Evolutionary conservation across 2,888 invertebrate genomes (phyloP), one percentile per base, ranked within the genome.

Genomic region (Oscheius onirici): DNA sequence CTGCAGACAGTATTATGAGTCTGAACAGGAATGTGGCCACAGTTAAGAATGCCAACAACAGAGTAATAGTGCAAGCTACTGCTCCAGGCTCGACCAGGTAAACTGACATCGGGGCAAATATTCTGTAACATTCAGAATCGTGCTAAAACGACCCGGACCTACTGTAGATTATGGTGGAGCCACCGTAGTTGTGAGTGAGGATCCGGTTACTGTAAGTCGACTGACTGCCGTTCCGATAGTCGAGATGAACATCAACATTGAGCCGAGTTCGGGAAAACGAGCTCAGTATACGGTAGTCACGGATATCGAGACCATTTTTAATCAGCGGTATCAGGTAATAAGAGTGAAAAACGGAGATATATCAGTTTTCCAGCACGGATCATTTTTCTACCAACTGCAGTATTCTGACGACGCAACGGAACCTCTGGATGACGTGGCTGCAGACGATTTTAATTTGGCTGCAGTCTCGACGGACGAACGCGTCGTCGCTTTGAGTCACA

Each of bases 391-490:
- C 17, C 69, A 75, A 55, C 75, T 84, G 15, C 74, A 74, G 41
- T 84, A 82, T 65, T 81, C 83, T 1, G 84, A 84, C 69, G 80
- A 74, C 57, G 74, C 81, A 17, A 72, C 69, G 65, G 83, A 82
- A 54, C 69, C 74, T 17, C 44, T 84, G 17, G 74, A 75, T 43
- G 75, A 80, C 63, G 72, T 83, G n/a, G 72, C 72, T 22, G 24
- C 67, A 15, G 41, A 58, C n/a, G 74, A 76, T 26, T 83, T 79
- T 68, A 76, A 74, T 28, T 66, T 83, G 68, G 68, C 69, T 8
- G 77, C 80, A 24, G 75, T 74, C 54, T 77, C 80, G 3, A 79
- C 69, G 17, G 78, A 80, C 65, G 81, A 82, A 55, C 46, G 76
- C 66, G 77, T 70, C 13, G 60, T 84, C 2, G 79, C 77, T 2